phyloP scores from a whole-genome alignment of 2,888 invertebrate genomes.

The Aromia moschata region DNA sequence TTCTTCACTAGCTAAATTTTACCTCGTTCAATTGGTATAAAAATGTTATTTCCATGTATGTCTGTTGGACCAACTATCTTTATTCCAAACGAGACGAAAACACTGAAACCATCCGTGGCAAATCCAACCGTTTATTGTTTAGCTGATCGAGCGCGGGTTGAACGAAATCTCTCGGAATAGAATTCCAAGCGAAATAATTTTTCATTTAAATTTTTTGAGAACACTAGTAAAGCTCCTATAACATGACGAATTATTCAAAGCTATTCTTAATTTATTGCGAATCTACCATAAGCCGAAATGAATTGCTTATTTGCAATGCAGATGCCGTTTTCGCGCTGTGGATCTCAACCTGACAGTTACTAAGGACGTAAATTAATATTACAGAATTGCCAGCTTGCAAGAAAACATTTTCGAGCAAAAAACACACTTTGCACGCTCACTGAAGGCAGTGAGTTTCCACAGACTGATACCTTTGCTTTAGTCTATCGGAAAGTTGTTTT shows the following conservation, averaged over 20 bases:
- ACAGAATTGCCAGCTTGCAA: constrained; percentile 42
- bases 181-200: constrained; percentile 19
- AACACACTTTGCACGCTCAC: constrained; percentile 6
- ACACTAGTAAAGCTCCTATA: constrained; percentile 35
- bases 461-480: background rate
- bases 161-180: constrained; percentile 19
- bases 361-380: constrained; percentile 57
- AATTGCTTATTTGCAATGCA: constrained; percentile 60
- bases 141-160: background rate
- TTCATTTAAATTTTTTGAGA: constrained; percentile 25
- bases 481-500: background rate
- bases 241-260: constrained; percentile 52
- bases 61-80: too few species aligned
- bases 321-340: constrained; percentile 52
- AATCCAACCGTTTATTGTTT: background rate
- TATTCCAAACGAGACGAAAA: too few species aligned
- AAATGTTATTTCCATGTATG: too few species aligned
- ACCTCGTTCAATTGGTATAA: too few species aligned
- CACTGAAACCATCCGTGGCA: too few species aligned
- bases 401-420: constrained; percentile 27
- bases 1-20: too few species aligned
- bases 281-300: constrained; percentile 53
- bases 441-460: background rate
- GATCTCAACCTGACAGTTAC: constrained; percentile 55
- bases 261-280: constrained; percentile 56